Evolutionary conservation across 2,113 vertebrate species (phyloP).

Genomic region (Tyto alba): DNA sequence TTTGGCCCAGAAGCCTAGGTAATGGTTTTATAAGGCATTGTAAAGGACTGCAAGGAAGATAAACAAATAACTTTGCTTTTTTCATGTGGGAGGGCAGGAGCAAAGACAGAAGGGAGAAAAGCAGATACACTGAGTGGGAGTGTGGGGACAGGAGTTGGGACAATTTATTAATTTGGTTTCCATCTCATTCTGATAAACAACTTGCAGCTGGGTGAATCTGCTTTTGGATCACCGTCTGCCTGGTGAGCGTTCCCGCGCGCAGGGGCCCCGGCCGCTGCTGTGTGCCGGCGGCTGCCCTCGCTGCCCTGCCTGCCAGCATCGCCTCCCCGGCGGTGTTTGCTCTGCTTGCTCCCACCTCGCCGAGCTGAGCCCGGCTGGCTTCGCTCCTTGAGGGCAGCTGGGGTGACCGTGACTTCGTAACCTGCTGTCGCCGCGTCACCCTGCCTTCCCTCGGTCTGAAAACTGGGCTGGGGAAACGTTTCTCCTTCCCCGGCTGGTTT

Average conservation of each 20-base stretch:
- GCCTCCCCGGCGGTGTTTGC: neutral
- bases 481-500: neutral
- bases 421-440: rapidly evolving
- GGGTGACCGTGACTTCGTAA: neutral
- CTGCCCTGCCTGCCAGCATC: neutral
- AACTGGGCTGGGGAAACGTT: neutral
- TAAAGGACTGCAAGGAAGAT: neutral
- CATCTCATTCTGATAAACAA: slow-evolving; percentile 5
- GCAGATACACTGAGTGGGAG: slow-evolving; percentile 14
- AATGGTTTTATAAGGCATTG: neutral
- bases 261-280: too few relatives aligned
- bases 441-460: neutral
- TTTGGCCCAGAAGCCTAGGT: slow-evolving; percentile 2
- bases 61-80: slow-evolving; percentile 2
- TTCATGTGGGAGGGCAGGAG: neutral
- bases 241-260: rapidly evolving
- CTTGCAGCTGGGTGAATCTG: neutral
- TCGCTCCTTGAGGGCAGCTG: neutral
- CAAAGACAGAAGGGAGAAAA: slow-evolving; percentile 44
- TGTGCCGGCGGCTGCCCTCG: rapidly evolving
- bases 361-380: neutral
- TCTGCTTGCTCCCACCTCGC: neutral
- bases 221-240: neutral
- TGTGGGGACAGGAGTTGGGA: neutral
- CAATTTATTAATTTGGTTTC: slow-evolving; percentile 29